These are phyloP conservation scores for Cardiocondyla obscurior DNA, from an alignment of 1,140 invertebrate genomes.

Conservation along the genomic window DNA sequence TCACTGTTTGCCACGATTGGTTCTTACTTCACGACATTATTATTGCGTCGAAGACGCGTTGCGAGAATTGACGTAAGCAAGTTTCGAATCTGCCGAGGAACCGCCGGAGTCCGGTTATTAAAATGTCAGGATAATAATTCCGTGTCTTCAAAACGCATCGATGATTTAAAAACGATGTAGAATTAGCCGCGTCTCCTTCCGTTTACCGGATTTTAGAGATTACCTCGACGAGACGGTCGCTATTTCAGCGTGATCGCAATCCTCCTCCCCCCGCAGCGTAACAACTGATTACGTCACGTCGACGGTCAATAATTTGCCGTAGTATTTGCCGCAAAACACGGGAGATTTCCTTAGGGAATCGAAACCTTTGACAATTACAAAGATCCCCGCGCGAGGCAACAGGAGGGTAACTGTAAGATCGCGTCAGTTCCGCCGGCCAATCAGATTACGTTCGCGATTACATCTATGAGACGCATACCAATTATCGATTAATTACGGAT, in stretches of 20 bases:
- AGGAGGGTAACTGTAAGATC: background rate
- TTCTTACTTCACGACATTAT: slow-evolving; percentile 9
- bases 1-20: too few species aligned
- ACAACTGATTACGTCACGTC: slow-evolving; percentile 13
- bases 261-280: background rate
- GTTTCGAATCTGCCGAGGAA: background rate
- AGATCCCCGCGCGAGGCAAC: background rate
- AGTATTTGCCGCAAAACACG: slow-evolving; percentile 6
- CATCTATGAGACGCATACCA: background rate
- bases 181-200: background rate
- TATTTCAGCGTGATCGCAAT: background rate
- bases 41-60: background rate
- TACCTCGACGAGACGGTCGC: background rate
- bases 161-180: background rate
- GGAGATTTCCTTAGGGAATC: slow-evolving; percentile 25
- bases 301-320: slow-evolving; percentile 15
- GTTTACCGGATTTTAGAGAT: background rate
- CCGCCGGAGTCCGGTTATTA: background rate
- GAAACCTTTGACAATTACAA: slow-evolving; percentile 12
- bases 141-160: background rate
- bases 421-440: background rate
- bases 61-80: background rate
- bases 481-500: slow-evolving; percentile 33
- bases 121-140: background rate
- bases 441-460: background rate